These are phyloP conservation scores for Parnassius apollo DNA, from an alignment of 2,888 invertebrate genomes.

Conservation along the genomic window DNA sequence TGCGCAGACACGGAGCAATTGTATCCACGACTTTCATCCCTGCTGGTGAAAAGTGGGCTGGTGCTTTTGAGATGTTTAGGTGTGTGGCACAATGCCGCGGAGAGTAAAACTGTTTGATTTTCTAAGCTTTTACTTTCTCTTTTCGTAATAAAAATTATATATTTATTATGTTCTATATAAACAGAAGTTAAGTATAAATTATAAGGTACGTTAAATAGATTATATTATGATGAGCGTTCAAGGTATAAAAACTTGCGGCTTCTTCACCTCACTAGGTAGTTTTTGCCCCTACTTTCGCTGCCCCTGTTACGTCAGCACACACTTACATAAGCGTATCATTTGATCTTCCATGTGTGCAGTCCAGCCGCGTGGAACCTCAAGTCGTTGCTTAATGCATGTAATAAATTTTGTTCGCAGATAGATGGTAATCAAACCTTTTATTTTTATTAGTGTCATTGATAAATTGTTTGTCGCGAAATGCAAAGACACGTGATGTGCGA, in stretches of 20 bases:
- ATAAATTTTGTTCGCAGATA: conserved; percentile 19
- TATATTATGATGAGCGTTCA: conserved; percentile 4
- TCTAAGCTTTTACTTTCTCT: too few species aligned
- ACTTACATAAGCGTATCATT: conserved; percentile 17
- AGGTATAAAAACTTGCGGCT: conserved; percentile 12
- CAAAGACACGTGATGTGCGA: conserved; percentile 9
- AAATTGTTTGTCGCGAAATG: conserved; percentile 4
- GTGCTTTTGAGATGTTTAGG: too few species aligned
- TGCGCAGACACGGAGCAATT: too few species aligned
- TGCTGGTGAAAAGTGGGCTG: too few species aligned
- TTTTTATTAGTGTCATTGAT: conserved; percentile 6
- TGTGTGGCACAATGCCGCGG: too few species aligned
- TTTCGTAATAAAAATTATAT: too few species aligned
- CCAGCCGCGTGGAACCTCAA: conserved; percentile 18
- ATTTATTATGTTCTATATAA: too few species aligned
- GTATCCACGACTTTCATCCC: too few species aligned
- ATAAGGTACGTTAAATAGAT: not conserved
- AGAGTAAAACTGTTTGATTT: too few species aligned
- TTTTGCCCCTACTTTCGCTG: conserved; percentile 22
- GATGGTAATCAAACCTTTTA: conserved; percentile 19
- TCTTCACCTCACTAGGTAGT: conserved; percentile 10
- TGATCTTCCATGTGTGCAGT: conserved; percentile 17
- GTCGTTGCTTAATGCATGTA: conserved; percentile 7
- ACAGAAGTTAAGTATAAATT: too few species aligned
- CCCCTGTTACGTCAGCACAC: conserved; percentile 18